Base-by-base conservation (phyloP, 2,888 invertebrate species). In the Epinotia nisella region DNA sequence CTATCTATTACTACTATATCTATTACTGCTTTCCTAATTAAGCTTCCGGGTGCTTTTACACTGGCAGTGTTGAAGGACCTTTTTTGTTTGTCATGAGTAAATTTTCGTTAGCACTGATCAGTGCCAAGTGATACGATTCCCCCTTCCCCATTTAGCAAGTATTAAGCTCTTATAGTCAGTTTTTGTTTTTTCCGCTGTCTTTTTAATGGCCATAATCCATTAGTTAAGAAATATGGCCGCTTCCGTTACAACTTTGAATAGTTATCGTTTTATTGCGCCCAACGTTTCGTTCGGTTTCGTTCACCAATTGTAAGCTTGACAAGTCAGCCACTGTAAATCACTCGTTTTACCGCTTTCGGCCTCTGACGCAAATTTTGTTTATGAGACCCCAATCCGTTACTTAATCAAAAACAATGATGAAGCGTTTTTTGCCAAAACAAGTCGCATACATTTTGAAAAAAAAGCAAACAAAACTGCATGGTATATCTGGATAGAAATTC, bases 291-390 rank as follows among this genome's bases (percentile, higher is more conserved):
- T n/a, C n/a, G 21, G 24, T 55, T 55, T 39, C 4, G 19, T 55
- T 55, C 21, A 55, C 35, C 65, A 15, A 39, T 65, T 53, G 19
- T 65, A 35, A 64, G 35, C 7, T 19, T 66, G 66, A 41, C 41
- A 56, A 21, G n/a, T 41, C 65, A 66, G 19, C 29, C 62, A 17
- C 41, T 66, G 55, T 66, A 56, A 55, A 55, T 56, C 55, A 56
- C 65, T 55, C 55, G 41, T 19, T 51, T n/a, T 11, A 51, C 17
- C 17, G 49, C 3, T 7, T 21, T 17, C 13, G 19, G 51, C 19
- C 19, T 64, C 35, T 53, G 65, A 55, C 55, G 39, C 55, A 21
- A 39, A 53, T 55, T 55, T 55, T 66, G 55, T 66, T 56, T 56
- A 55, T 41, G n/a, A 56, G 21, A n/a, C 5, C 39, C 11, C 65